Conservation (phyloP, 2,888 invertebrate species). For the Campoplex nolae region DNA sequence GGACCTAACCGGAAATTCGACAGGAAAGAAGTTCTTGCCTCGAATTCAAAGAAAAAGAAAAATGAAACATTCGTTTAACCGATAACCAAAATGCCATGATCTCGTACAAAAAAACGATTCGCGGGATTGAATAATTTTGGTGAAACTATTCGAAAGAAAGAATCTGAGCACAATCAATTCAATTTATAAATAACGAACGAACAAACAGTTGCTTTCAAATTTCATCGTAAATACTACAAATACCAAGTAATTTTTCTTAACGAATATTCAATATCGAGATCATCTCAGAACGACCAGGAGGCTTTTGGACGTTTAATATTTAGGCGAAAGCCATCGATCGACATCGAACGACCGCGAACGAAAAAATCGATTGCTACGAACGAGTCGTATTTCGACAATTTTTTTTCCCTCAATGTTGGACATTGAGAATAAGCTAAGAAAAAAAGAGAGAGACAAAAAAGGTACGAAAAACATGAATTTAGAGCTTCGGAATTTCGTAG, state of each 20-base stretch:
- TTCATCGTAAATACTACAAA: not conserved
- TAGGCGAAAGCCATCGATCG: constrained; percentile 13
- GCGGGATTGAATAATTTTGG: not conserved
- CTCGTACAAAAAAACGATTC: constrained; percentile 3
- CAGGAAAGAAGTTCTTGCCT: not conserved
- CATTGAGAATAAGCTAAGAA: constrained; percentile 3
- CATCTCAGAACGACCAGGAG: not conserved
- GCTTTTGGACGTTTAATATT: not conserved
- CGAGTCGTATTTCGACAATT: constrained; percentile 2
- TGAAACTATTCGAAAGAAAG: not conserved
- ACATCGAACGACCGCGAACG: constrained; percentile 11
- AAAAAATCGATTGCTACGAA: constrained; percentile 13
- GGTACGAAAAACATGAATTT: not conserved
- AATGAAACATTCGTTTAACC: not conserved
- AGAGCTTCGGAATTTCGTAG: constrained; percentile 8
- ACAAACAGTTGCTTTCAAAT: not conserved
- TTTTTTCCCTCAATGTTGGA: not conserved
- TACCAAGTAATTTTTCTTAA: not conserved
- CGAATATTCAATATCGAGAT: not conserved
- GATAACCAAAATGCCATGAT: not conserved
- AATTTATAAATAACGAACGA: not conserved
- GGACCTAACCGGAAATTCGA: constrained; percentile 6
- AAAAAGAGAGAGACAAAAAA: not conserved
- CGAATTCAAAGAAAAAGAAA: not conserved
- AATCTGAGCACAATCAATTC: not conserved